Base-by-base conservation (phyloP, 2,113 vertebrate species). In the Lophotis ruficrista region DNA sequence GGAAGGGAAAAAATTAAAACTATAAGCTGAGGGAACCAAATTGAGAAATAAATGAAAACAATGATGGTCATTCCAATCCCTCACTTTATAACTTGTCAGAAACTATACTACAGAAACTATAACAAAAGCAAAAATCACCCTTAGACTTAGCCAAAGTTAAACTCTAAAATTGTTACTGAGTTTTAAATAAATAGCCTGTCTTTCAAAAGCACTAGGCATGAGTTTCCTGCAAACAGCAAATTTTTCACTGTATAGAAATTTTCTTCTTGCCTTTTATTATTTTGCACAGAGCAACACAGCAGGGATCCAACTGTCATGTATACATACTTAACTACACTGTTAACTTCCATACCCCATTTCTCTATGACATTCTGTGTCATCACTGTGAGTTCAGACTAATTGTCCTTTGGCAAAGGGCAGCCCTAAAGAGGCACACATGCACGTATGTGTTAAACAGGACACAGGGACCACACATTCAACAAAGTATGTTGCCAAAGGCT, bases 381-480 rank as follows among this genome's bases (percentile, higher is more conserved):
- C 45, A 35, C 4, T 53, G 1, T 9, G 61, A 60, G 45, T 8
- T 41, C 31, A 80, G 13, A 30, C 9, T 37, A n/a, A 53, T 18
- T 6, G 14, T 37, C 10, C n/a, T 60, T 41, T 22, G 17, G 37
- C 48, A 77, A 70, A 33, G 1, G 4, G 47, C 14, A 73, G 56
- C 37, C 43, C 20, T 16, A 10, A 14, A 21, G 16, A 81, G n/a
- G 61, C 8, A 37, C 31, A n/a, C 11, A 25, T 10, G 5, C 1
- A 2, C 0, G 0, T 8, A 38, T 11, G 47, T 43, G 27, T 33
- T 47, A 37, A 4, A 5, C 33, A 9, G 11, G 28, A 66, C 53
- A 53, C 0, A 0, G 35, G 9, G 13, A 71, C 12, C 38, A 56
- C 21, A 11, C 3, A 33, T 2, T 25, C 20, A 53, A 50, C 22